phyloP scores from a whole-genome alignment of 1,140 invertebrate genomes.

The Ceratosolen fusciceps region DNA sequence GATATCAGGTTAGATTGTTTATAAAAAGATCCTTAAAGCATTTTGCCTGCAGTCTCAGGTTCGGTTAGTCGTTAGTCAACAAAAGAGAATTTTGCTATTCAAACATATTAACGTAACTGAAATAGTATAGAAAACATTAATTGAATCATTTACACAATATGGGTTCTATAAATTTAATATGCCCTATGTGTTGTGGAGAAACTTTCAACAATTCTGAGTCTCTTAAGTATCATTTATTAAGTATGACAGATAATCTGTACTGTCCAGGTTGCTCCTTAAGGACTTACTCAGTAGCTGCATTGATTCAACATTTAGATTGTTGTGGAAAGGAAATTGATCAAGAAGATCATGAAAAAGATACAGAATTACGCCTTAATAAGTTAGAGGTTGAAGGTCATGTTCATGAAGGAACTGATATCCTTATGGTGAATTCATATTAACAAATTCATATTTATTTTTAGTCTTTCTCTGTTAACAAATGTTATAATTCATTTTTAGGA shows the following conservation, averaged over 20 bases:
- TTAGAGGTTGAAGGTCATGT: conserved; percentile 1
- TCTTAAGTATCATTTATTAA: conserved; percentile 75
- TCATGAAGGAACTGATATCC: conserved; percentile 21
- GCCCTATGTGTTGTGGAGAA: conserved; percentile 77
- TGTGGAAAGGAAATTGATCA: conserved; percentile 55
- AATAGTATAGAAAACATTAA: neutral
- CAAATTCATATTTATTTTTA: conserved; percentile 10
- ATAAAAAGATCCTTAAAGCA: conserved; percentile 21
- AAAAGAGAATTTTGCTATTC: neutral
- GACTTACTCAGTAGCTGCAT: conserved; percentile 70
- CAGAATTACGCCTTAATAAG: conserved; percentile 35
- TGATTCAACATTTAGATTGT: conserved; percentile 73
- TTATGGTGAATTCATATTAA: conserved; percentile 26
- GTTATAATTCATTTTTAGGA: conserved; percentile 51
- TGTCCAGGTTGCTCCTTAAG: conserved; percentile 74
- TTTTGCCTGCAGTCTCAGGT: neutral
- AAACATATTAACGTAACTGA: neutral
- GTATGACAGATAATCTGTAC: conserved; percentile 74
- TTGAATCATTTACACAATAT: conserved; percentile 58
- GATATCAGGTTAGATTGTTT: conserved; percentile 52
- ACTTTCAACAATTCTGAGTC: conserved; percentile 73
- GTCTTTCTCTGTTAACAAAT: neutral
- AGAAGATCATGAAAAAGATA: conserved; percentile 31
- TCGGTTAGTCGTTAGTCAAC: conserved; percentile 11
- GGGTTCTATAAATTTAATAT: conserved; percentile 72